phyloP scores from a whole-genome alignment of 2,888 invertebrate genomes.

The Caenorhabditis imperialis region DNA sequence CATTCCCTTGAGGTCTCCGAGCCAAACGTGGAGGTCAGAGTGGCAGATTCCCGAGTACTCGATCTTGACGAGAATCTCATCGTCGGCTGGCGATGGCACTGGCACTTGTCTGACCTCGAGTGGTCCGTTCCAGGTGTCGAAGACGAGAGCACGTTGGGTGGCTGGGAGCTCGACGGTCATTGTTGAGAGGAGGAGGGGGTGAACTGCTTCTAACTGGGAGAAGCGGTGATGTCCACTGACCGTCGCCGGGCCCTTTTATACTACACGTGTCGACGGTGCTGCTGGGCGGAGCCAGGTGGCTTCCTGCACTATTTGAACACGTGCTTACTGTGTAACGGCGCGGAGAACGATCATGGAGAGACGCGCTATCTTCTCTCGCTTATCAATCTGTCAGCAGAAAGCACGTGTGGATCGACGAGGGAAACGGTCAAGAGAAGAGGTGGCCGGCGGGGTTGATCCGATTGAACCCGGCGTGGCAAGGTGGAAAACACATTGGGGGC shows the following conservation, averaged over 20 bases:
- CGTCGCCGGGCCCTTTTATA: slow-evolving; percentile 30
- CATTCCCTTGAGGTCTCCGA: slow-evolving; percentile 53
- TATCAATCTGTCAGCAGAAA: slow-evolving; percentile 37
- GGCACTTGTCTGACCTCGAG: slow-evolving; percentile 51
- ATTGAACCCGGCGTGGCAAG: slow-evolving; percentile 26
- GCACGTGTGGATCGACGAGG: slow-evolving; percentile 45
- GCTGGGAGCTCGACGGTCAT: slow-evolving; percentile 48
- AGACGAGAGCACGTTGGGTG: slow-evolving; percentile 56
- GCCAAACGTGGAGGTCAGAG: slow-evolving; percentile 62
- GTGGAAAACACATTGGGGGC: slow-evolving; percentile 36
- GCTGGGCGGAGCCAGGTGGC: slow-evolving; percentile 28
- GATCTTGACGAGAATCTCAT: slow-evolving; percentile 61
- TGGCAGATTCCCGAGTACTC: slow-evolving; percentile 65
- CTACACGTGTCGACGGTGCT: slow-evolving; percentile 35
- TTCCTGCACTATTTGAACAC: slow-evolving; percentile 49
- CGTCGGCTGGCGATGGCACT: slow-evolving; percentile 55
- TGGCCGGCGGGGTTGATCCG: slow-evolving; percentile 12
- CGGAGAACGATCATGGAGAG: slow-evolving; percentile 38
- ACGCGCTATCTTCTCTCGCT: slow-evolving; percentile 40
- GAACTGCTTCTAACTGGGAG: slow-evolving; percentile 4
- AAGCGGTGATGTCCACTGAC: slow-evolving; percentile 27
- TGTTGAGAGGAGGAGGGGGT: not conserved
- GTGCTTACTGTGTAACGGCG: slow-evolving; percentile 48
- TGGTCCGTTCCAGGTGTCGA: slow-evolving; percentile 53
- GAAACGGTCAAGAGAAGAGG: slow-evolving; percentile 14